These are phyloP conservation scores for Oxytorus armatus DNA, from an alignment of 2,888 invertebrate species.

Conservation along the genomic window DNA sequence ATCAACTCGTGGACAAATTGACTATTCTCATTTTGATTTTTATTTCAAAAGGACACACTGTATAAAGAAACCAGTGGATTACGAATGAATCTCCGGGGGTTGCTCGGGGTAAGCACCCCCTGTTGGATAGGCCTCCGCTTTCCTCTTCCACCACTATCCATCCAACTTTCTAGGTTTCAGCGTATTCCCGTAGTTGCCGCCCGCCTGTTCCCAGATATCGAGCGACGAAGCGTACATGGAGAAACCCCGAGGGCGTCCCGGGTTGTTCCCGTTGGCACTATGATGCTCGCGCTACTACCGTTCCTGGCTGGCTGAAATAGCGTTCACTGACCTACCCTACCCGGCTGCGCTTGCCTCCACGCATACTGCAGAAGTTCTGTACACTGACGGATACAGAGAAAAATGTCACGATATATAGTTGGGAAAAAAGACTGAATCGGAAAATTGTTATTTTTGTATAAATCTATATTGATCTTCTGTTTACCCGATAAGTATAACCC, in stretches of 20 bases:
- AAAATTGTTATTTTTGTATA: too few species aligned
- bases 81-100: too few species aligned
- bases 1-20: too few species aligned
- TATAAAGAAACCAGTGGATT: too few species aligned
- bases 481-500: too few species aligned
- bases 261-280: constrained; percentile 70
- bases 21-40: too few species aligned
- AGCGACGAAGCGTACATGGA: constrained; percentile 75
- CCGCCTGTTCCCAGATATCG: constrained; percentile 78
- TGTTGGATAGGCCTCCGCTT: constrained; percentile 31
- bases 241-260: constrained; percentile 73
- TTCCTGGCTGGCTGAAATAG: constrained; percentile 72
- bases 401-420: too few species aligned
- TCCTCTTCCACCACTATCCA: constrained; percentile 33
- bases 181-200: constrained; percentile 42
- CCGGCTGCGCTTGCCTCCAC: constrained; percentile 52
- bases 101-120: not conserved
- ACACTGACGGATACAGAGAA: not conserved
- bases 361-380: constrained; percentile 13
- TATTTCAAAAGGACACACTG: too few species aligned
- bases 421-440: not conserved
- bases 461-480: too few species aligned
- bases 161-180: constrained; percentile 14
- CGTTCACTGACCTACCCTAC: constrained; percentile 81
- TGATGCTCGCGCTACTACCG: constrained; percentile 46